A percentile compares a stretch with the other conserved stretches of the same genome.
Evolutionary conservation across 53 echinoderm and acorn worm genomes (phyloP).

Genomic region (Paracentrotus lividus): DNA sequence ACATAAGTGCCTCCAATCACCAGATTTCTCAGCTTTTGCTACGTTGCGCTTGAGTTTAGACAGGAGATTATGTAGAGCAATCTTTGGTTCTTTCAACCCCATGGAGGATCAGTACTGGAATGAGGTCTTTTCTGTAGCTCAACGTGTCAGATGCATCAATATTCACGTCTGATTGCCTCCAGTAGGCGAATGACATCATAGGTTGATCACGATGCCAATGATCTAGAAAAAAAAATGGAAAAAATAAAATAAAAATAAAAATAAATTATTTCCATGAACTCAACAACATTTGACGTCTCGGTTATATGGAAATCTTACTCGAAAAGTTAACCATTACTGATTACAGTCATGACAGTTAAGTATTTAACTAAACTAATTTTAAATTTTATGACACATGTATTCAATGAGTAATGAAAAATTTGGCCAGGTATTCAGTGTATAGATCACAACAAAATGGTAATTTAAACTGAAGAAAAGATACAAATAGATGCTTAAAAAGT

Average conservation of each 20-base stretch:
- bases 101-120: slow-evolving; percentile 40
- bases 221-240: not conserved
- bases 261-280: too few relatives aligned
- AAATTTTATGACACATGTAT: too few relatives aligned
- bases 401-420: too few relatives aligned
- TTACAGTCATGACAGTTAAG: too few relatives aligned
- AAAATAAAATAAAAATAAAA: not conserved
- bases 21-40: not conserved
- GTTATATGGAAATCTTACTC: too few relatives aligned
- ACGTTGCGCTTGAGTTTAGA: slow-evolving; percentile 6
- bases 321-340: too few relatives aligned
- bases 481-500: too few relatives aligned
- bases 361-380: too few relatives aligned
- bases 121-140: slow-evolving; percentile 56
- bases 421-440: too few relatives aligned
- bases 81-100: slow-evolving; percentile 56
- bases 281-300: too few relatives aligned
- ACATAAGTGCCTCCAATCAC: not conserved
- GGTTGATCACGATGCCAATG: not conserved
- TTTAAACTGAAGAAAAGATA: too few relatives aligned
- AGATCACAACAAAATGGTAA: too few relatives aligned
- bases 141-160: slow-evolving; percentile 32
- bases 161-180: not conserved
- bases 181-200: not conserved
- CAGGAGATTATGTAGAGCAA: not conserved